Evolutionary conservation across 2,888 invertebrate genomes (phyloP), one percentile per base, ranked within the genome.

Genomic region (Orthosia cruda): DNA sequence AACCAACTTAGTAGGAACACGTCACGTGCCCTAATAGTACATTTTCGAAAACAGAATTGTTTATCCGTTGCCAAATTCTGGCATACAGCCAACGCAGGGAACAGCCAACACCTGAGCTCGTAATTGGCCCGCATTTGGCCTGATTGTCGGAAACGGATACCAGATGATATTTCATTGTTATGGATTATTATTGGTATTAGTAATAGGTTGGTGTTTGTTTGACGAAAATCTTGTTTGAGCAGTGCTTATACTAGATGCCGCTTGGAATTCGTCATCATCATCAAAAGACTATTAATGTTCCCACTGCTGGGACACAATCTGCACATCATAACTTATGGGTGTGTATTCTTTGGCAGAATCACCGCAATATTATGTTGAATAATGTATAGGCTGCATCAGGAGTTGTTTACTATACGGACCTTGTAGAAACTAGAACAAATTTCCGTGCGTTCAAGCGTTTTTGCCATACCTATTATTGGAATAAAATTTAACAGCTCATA

Each of bases 61-160:
- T 88, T 87, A 85, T 83, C 85, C 76, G 58, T 45, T 70, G 78
- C 65, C 63, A 52, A 67, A 77, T 69, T 77, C 71, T 87, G 85
- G 87, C 87, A 18, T 45, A 15, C 18, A 57, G 85, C 87, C 87
- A 87, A 76, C 87, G 77, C 81, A 85, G 76, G 74, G 80, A 61
- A 57, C 85, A 73, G 78, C 86, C 88, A 87, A 90, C 92, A 92
- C 92, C 92, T 91, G 91, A 87, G 83, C 83, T 84, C 83, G 87
- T 90, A 91, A 92, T 92, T 92, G 89, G 89, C 86, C 88, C 83
- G 82, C 89, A 90, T 91, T 91, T 85, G 85, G 81, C 82, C 81
- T 80, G 87, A 87, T 88, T 88, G 89, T 81, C 66, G 83, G 84
- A 73, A 85, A 84, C 80, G 81, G 83, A 83, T 84, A 80, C 82